A percentile compares a stretch with the other conserved stretches of the same genome.
Conservation (phyloP, 2,888 invertebrate species). For the Hyposoter didymator region DNA sequence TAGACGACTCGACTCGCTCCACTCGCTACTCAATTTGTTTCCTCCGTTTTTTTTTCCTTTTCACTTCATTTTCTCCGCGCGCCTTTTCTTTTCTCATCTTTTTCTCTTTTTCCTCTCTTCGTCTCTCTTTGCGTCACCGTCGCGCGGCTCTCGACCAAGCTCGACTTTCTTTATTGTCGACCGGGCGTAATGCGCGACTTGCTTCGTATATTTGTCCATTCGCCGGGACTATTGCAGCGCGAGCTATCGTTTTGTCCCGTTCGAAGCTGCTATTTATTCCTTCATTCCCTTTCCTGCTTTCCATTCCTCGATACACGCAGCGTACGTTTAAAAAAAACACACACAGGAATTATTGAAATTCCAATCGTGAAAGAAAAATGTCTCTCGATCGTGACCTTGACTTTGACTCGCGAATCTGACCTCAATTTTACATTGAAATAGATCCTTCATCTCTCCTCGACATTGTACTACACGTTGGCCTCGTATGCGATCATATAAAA, state of each 20-base stretch:
- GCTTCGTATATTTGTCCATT: constrained; percentile 20
- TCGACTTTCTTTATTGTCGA: constrained; percentile 48
- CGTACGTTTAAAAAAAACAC: too few species aligned
- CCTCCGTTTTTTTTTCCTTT: not conserved
- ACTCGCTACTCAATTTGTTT: not conserved
- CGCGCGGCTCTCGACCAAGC: constrained; percentile 24
- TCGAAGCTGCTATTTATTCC: not conserved
- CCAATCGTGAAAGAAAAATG: too few species aligned
- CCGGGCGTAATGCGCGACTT: constrained; percentile 22
- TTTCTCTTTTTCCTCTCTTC: not conserved
- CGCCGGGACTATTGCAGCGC: not conserved
- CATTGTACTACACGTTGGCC: not conserved
- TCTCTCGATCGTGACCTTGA: not conserved
- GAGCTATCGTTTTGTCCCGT: constrained; percentile 21
- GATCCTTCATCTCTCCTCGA: not conserved
- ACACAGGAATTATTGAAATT: too few species aligned
- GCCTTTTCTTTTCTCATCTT: not conserved
- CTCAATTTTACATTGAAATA: not conserved
- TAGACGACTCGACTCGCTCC: constrained; percentile 32
- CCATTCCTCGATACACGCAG: not conserved
- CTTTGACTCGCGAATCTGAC: not conserved
- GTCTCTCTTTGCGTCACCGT: not conserved
- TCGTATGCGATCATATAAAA: not conserved
- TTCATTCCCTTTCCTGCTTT: not conserved
- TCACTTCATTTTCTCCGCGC: constrained; percentile 2